These are phyloP conservation scores for Coreius guichenoti DNA, from an alignment of 2,797 vertebrate species.

Conservation along the genomic window DNA sequence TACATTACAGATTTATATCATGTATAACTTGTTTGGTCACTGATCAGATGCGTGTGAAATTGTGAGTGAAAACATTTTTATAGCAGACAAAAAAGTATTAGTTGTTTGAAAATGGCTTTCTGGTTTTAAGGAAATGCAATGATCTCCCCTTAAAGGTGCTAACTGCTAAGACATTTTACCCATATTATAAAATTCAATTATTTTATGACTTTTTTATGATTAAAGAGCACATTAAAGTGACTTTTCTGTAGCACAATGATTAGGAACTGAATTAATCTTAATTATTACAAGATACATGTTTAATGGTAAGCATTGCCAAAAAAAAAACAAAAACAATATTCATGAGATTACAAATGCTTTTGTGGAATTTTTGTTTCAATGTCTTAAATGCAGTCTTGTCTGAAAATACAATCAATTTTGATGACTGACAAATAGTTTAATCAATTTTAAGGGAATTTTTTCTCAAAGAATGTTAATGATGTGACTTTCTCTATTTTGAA, in stretches of 20 bases:
- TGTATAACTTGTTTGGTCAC: conserved; percentile 15
- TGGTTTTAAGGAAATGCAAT: conserved; percentile 28
- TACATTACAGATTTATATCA: conserved; percentile 7
- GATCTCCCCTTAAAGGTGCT: conserved; percentile 51
- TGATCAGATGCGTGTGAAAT: conserved; percentile 20
- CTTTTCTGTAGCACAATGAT: conserved; percentile 25
- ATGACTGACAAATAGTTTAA: conserved; percentile 14
- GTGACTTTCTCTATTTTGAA: conserved; percentile 10
- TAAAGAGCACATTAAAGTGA: conserved; percentile 45
- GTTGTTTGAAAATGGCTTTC: conserved; percentile 8
- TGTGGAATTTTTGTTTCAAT: conserved; percentile 14
- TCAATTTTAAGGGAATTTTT: conserved; percentile 4
- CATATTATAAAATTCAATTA: background rate
- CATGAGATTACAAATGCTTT: background rate
- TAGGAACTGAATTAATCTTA: background rate
- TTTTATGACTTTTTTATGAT: conserved; percentile 1
- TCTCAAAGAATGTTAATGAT: conserved; percentile 2
- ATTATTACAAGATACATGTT: background rate
- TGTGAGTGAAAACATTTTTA: conserved; percentile 3
- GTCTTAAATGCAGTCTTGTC: conserved; percentile 17
- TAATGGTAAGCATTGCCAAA: background rate
- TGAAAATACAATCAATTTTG: conserved; percentile 39
- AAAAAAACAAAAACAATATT: background rate
- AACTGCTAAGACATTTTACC: conserved; percentile 21
- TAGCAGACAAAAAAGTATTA: background rate